A percentile compares a stretch with the other conserved stretches of the same genome.
Evolutionary conservation across 2,888 invertebrate genomes (phyloP).

Genomic region (Alcis repandata): DNA sequence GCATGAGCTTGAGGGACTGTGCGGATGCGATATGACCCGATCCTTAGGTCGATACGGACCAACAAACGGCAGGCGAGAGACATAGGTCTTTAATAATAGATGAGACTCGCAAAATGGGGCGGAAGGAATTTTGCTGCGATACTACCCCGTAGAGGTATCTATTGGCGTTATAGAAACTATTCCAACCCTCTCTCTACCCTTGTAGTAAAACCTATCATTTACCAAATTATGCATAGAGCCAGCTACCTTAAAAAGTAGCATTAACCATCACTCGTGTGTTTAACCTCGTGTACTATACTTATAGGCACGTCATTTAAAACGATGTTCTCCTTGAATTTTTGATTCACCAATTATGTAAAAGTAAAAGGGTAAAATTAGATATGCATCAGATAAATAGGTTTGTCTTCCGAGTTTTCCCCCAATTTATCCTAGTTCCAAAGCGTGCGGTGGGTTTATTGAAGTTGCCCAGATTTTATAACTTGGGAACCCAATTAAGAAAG

Average conservation of each 20-base stretch:
- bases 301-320: background rate
- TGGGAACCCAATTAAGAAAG: conserved; percentile 48
- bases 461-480: conserved; percentile 44
- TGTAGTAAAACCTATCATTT: background rate
- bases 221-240: background rate
- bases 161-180: conserved; percentile 19
- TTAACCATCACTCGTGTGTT: background rate
- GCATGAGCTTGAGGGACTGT: background rate
- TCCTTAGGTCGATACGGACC: conserved; percentile 27
- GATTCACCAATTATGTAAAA: conserved; percentile 32
- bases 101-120: conserved; percentile 62
- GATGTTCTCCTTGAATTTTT: conserved; percentile 9
- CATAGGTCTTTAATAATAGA: conserved; percentile 65
- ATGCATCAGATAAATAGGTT: conserved; percentile 41
- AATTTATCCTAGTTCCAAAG: conserved; percentile 39
- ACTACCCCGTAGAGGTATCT: conserved; percentile 18
- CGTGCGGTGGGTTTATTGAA: conserved; percentile 42
- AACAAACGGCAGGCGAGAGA: conserved; percentile 45
- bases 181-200: background rate
- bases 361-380: conserved; percentile 33
- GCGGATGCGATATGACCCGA: conserved; percentile 19
- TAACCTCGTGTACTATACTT: background rate
- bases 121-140: conserved; percentile 46
- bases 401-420: conserved; percentile 37
- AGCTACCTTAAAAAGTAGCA: no score